These are phyloP conservation scores for Colossoma macropomum DNA, from an alignment of 2,113 vertebrate species.

Conservation along the genomic window DNA sequence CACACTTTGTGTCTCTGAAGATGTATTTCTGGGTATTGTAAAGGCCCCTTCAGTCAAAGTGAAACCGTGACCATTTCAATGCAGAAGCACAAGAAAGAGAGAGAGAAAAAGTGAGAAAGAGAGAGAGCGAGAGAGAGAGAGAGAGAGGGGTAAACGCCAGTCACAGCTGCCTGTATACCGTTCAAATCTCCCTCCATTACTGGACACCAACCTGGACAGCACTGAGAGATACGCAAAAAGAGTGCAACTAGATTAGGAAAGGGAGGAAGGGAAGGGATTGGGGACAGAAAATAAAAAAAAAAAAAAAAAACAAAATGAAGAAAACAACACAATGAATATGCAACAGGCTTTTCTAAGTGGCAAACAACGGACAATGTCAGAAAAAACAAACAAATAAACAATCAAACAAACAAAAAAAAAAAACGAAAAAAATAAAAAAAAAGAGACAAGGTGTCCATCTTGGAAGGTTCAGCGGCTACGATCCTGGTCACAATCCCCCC, in stretches of 20 bases:
- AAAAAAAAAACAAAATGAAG: slow-evolving; percentile 65
- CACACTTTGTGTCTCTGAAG: no score
- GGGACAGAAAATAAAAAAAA: slow-evolving; percentile 68
- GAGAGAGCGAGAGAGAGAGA: slow-evolving; percentile 64
- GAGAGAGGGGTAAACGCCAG: slow-evolving; percentile 72
- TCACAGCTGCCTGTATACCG: slow-evolving; percentile 73
- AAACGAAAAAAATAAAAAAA: slow-evolving; percentile 86
- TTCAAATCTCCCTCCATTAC: slow-evolving; percentile 65
- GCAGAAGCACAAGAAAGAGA: slow-evolving; percentile 54
- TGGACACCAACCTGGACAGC: slow-evolving; percentile 78
- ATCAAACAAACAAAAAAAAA: slow-evolving; percentile 84
- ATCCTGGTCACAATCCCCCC: slow-evolving; percentile 97
- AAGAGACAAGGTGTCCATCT: slow-evolving; percentile 99
- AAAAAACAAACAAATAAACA: slow-evolving; percentile 81
- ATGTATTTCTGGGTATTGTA: slow-evolving; percentile 12
- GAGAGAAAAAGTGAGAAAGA: slow-evolving; percentile 35
- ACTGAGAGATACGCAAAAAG: slow-evolving; percentile 78
- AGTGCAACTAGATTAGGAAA: slow-evolving; percentile 71
- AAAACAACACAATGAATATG: slow-evolving; percentile 77
- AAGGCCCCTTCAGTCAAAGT: slow-evolving; percentile 33
- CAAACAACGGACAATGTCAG: slow-evolving; percentile 89
- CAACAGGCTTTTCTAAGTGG: slow-evolving; percentile 72
- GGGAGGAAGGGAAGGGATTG: slow-evolving; percentile 67
- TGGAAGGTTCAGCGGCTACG: slow-evolving; percentile 91
- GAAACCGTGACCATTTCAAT: slow-evolving; percentile 62